phyloP scores from a whole-genome alignment of 2,888 invertebrate species.

The Lasioglossum marginatum region DNA sequence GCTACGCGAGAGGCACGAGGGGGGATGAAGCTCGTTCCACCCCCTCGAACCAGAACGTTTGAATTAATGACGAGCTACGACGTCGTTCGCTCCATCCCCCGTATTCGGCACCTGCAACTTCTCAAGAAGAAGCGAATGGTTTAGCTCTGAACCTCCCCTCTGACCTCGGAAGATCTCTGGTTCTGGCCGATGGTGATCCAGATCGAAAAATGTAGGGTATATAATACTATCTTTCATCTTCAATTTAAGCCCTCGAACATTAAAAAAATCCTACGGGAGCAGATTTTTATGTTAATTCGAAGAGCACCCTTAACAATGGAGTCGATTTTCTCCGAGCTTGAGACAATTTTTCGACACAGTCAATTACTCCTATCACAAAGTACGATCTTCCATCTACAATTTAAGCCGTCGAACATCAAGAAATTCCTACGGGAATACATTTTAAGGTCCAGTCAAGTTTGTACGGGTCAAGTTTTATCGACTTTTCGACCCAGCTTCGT shows the following conservation, averaged over 20 bases:
- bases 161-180: background rate
- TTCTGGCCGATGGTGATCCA: background rate
- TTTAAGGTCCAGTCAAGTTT: background rate
- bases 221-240: background rate
- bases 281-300: too few species aligned
- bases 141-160: background rate
- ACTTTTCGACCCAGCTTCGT: background rate
- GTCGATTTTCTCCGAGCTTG: too few species aligned
- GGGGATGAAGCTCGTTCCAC: background rate
- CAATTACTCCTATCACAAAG: too few species aligned
- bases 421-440: background rate
- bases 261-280: too few species aligned
- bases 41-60: conserved; percentile 17
- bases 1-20: background rate
- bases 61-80: conserved; percentile 42
- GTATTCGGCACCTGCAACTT: background rate
- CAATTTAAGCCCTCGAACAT: too few species aligned
- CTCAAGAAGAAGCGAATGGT: conserved; percentile 27
- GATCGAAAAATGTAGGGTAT: background rate
- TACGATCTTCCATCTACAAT: too few species aligned
- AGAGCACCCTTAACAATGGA: too few species aligned
- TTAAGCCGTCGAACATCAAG: too few species aligned
- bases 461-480: background rate
- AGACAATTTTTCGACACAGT: too few species aligned
- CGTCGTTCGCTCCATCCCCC: background rate